Conservation (phyloP, 2,797 vertebrate species). For the Taenioides sp. region DNA sequence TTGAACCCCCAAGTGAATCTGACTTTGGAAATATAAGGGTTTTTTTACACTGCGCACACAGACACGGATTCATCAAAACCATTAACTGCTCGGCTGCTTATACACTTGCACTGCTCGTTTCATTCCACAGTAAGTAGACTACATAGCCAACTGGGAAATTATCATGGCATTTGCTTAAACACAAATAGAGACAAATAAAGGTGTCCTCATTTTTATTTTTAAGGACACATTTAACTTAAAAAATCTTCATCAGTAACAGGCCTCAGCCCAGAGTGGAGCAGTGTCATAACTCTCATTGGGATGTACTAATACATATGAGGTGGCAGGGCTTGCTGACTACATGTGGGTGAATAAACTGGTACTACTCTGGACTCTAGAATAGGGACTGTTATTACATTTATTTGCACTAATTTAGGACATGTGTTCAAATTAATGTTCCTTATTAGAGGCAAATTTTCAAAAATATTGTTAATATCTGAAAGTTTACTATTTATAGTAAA, state of each 20-base stretch:
- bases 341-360: background rate
- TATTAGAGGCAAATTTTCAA: background rate
- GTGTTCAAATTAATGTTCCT: background rate
- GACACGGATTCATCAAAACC: constrained; percentile 71
- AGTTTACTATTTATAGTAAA: background rate
- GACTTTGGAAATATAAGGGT: constrained; percentile 65
- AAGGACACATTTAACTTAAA: constrained; percentile 46
- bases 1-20: constrained; percentile 57
- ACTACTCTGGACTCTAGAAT: background rate
- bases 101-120: constrained; percentile 54
- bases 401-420: background rate
- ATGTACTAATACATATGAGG: constrained; percentile 41
- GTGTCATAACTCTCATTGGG: background rate
- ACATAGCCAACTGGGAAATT: constrained; percentile 70
- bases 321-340: constrained; percentile 15
- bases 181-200: constrained; percentile 72
- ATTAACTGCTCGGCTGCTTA: constrained; percentile 69
- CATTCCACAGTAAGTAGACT: constrained; percentile 69
- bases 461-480: background rate
- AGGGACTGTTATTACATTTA: background rate
- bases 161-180: constrained; percentile 71
- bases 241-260: constrained; percentile 42
- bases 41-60: constrained; percentile 58
- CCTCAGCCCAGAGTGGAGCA: background rate
- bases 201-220: constrained; percentile 66